Evolutionary conservation across 2,113 vertebrate genomes (phyloP), one percentile per base, ranked within the genome.

Genomic region (Corythaixoides concolor): DNA sequence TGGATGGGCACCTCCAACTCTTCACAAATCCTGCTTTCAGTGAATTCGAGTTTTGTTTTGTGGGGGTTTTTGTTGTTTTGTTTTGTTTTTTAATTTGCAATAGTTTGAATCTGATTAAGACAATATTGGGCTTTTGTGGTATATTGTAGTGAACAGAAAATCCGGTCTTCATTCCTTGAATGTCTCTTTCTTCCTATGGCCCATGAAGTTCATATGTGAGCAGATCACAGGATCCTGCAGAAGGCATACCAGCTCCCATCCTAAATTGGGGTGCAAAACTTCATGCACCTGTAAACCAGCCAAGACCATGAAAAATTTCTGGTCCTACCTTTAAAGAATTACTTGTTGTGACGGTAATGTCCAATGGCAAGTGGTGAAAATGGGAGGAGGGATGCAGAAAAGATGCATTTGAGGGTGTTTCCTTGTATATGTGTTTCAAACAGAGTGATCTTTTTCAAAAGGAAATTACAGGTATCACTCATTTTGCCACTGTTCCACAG

Each of bases 381-480:
- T 7, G 59, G 7, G 56, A n/a, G 37, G 82, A 81, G 24, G 59
- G 43, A 14, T 67, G 15, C 13, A 62, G 52, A 75, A 93, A 82
- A 93, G 45, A 62, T 59, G 14, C 33, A 26, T 49, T 72, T 78
- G 50, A 85, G 26, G 30, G 43, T 19, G 58, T 92, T 69, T 39
- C 41, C 22, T 63, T 21, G 3, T 69, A 28, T 39, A 60, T n/a
- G 21, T 9, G 52, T 92, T 95, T 96, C 93, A 93, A 89, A 93
- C 9, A 63, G 66, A 75, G 30, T 24, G 43, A 70, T 93, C 56
- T 49, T 60, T 86, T 27, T 28, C 26, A 91, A 94, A 95, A 91
- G 49, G 93, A 97, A 98, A 97, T 97, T 93, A 92, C 89, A 98
- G 89, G 94, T 98, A 96, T 95, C 96, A 62, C 74, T 97, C 15